A percentile compares a stretch with the other conserved stretches of the same genome.
Evolutionary conservation across 37 sponge, comb jelly and placozoan species (phyloP).

Genomic region (Geodia barretti): DNA sequence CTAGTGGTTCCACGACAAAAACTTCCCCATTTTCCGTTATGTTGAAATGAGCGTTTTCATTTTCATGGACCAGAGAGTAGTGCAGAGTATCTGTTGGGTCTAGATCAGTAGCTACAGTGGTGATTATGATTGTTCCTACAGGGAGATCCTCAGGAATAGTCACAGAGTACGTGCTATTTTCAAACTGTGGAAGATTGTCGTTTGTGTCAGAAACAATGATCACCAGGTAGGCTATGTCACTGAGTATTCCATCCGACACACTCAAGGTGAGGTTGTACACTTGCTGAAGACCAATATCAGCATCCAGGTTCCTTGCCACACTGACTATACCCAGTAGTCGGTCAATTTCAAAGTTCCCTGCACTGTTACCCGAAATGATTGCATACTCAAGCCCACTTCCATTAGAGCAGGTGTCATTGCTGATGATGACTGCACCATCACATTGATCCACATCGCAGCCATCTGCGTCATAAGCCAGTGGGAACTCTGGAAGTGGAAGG

Average conservation of each 20-base stretch:
- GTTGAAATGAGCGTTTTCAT: conserved; percentile 25
- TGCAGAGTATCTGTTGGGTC: conserved; percentile 35
- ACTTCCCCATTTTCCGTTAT: conserved; percentile 34
- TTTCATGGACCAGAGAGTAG: conserved; percentile 31
- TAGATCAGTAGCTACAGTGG: conserved; percentile 43
- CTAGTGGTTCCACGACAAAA: conserved; percentile 19
- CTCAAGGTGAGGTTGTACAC: conserved; percentile 9
- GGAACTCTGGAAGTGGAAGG: conserved; percentile 6
- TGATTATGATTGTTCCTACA: conserved; percentile 35
- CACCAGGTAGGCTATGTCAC: conserved; percentile 10
- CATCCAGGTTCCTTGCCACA: conserved; percentile 7
- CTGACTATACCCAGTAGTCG: conserved; percentile 18
- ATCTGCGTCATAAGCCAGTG: conserved; percentile 43
- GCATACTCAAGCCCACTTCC: conserved; percentile 9
- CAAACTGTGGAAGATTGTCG: conserved; percentile 61
- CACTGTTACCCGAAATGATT: conserved; percentile 31
- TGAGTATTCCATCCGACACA: conserved; percentile 31
- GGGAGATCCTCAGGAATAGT: conserved; percentile 46
- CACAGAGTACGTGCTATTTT: conserved; percentile 28
- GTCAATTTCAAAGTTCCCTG: conserved; percentile 27
- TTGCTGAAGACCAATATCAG: conserved; percentile 10
- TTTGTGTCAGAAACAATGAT: conserved; percentile 27
- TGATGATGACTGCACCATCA: conserved; percentile 2
- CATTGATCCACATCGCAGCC: conserved; percentile 44
- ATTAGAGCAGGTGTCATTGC: conserved; percentile 21